Base-by-base conservation (phyloP, 2,113 vertebrate species). In the Zonotrichia leucophrys region DNA sequence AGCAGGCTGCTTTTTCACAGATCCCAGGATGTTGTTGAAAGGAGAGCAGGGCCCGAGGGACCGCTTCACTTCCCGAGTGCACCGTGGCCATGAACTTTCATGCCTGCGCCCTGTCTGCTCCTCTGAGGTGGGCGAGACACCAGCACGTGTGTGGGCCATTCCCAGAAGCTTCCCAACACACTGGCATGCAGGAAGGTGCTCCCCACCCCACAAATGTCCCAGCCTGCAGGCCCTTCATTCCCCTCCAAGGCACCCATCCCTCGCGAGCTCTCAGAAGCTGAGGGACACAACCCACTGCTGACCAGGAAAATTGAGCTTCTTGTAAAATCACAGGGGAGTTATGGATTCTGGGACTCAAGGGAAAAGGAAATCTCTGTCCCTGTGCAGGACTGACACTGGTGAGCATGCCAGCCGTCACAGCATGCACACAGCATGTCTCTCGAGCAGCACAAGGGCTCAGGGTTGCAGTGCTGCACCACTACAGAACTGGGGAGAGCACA, bases 1-100 rank as follows among this genome's bases (percentile, higher is more conserved):
- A 92, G 56, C 69, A 82, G 63, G 50, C 55, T 86, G 82, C 75
- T 62, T 88, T 76, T 53, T n/a, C 90, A 55, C 19, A 28, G 67
- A 80, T 55, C 67, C 82, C 50, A 76, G 46, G 67, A 63, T 5
- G 0, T 3, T 50, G 35, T 31, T 14, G 22, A 59, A 78, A 94
- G 80, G 60, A 74, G 62, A 75, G 63, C 20, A 2, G n/a, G 62
- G 62, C 70, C 21, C 5, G 0, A 17, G 63, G 47, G 91, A 92
- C 30, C 0, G 0, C 1, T 2, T 21, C 3, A 21, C 50, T 70
- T 90, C 75, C 44, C 0, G 0, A 73, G n/a, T 7, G 3, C 10
- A 2, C 19, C 0, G 2, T 5, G 25, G 11, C 58, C 33, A 23
- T 39, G 69, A 60, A 58, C 53, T 30, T 50, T 69, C 69, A 53